Conservation (phyloP, 2,888 invertebrate genomes). For the Epinotia demarniana region DNA sequence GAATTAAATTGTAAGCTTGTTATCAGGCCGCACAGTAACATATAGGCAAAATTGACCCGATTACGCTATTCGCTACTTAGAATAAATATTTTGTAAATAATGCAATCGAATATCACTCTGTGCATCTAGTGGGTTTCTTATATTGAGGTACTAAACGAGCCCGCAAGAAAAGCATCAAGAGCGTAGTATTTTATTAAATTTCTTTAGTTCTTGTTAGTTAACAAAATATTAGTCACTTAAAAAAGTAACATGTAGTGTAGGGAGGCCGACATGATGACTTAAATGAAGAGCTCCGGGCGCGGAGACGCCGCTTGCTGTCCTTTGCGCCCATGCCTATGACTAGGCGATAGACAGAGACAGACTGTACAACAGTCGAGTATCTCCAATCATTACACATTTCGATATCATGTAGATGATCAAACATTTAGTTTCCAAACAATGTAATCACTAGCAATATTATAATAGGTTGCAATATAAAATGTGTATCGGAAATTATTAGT, state of each 20-base stretch:
- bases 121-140: slow-evolving; percentile 59
- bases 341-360: slow-evolving; percentile 8
- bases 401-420: neutral
- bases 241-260: slow-evolving; percentile 55
- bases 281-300: slow-evolving; percentile 43
- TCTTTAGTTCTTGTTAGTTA: slow-evolving; percentile 64
- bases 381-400: neutral
- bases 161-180: slow-evolving; percentile 61
- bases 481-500: slow-evolving; percentile 24
- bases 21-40: slow-evolving; percentile 66
- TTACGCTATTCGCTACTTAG: slow-evolving; percentile 66
- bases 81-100: slow-evolving; percentile 71
- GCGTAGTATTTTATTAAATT: slow-evolving; percentile 69
- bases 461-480: slow-evolving; percentile 24
- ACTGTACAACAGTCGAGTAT: neutral
- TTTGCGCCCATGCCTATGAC: slow-evolving; percentile 18
- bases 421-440: slow-evolving; percentile 15
- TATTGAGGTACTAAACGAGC: slow-evolving; percentile 54
- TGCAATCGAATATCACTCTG: slow-evolving; percentile 59
- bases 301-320: neutral
- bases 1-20: slow-evolving; percentile 75
- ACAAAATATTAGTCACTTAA: slow-evolving; percentile 68
- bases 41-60: slow-evolving; percentile 61
- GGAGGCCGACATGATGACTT: slow-evolving; percentile 63
- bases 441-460: slow-evolving; percentile 27